These are phyloP conservation scores for Slavum lentiscoides DNA, from an alignment of 2,888 invertebrate genomes.

Conservation along the genomic window DNA sequence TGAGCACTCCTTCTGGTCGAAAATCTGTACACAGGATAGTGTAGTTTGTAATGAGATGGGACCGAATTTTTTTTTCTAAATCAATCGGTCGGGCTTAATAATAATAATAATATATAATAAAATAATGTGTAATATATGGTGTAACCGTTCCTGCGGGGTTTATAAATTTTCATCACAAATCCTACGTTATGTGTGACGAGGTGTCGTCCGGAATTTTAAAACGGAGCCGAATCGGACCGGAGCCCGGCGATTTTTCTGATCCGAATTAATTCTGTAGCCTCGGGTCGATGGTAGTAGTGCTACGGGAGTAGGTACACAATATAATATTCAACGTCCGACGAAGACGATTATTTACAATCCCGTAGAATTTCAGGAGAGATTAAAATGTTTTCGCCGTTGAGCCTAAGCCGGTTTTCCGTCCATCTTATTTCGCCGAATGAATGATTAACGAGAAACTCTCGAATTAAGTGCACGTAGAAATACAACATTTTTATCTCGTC, in stretches of 20 bases:
- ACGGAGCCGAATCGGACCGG: neutral
- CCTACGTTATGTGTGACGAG: neutral
- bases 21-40: too few species aligned
- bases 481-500: neutral
- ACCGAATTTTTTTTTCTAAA: too few species aligned
- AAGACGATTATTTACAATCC: neutral
- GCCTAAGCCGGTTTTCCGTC: neutral
- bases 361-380: neutral
- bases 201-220: neutral
- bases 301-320: neutral
- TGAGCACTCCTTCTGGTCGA: too few species aligned
- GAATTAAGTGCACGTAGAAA: neutral
- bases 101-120: too few species aligned
- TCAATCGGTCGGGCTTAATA: too few species aligned
- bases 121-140: neutral
- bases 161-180: neutral
- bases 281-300: neutral
- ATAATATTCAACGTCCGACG: neutral
- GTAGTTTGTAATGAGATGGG: too few species aligned
- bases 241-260: too few species aligned
- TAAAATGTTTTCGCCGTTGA: neutral
- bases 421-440: neutral
- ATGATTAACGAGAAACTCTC: conserved; percentile 10
- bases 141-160: neutral
- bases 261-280: neutral